phyloP scores from a whole-genome alignment of 2,888 invertebrate genomes.

The Clanis bilineata region DNA sequence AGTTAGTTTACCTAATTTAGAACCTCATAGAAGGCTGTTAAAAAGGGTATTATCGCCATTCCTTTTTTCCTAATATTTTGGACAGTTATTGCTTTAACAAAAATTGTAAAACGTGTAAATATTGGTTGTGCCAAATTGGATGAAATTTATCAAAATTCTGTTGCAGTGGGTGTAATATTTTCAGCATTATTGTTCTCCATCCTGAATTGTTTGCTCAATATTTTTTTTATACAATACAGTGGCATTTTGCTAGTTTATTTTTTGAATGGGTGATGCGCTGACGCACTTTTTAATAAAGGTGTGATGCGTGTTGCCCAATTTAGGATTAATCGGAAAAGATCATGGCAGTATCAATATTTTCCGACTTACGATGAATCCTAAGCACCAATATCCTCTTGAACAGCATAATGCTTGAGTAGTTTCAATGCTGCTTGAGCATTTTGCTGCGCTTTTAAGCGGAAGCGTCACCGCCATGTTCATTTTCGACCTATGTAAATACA shows the following conservation, averaged over 20 bases:
- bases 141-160: not conserved
- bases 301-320: not conserved
- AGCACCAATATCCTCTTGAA: no score
- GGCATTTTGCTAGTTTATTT: not conserved
- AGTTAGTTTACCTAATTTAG: no score
- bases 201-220: constrained; percentile 5
- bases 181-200: not conserved
- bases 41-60: not conserved
- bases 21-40: no score
- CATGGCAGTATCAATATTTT: not conserved
- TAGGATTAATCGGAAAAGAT: not conserved
- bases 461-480: not conserved
- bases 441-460: not conserved
- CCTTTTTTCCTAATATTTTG: not conserved
- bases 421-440: no score
- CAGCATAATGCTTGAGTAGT: no score
- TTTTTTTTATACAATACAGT: not conserved
- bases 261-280: not conserved
- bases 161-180: no score
- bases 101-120: not conserved
- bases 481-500: constrained; percentile 35
- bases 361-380: not conserved
- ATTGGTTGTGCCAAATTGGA: constrained; percentile 10
- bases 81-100: not conserved
- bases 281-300: not conserved